Conservation (phyloP, 2,113 vertebrate species). For the Erythrocercus mccallii region DNA sequence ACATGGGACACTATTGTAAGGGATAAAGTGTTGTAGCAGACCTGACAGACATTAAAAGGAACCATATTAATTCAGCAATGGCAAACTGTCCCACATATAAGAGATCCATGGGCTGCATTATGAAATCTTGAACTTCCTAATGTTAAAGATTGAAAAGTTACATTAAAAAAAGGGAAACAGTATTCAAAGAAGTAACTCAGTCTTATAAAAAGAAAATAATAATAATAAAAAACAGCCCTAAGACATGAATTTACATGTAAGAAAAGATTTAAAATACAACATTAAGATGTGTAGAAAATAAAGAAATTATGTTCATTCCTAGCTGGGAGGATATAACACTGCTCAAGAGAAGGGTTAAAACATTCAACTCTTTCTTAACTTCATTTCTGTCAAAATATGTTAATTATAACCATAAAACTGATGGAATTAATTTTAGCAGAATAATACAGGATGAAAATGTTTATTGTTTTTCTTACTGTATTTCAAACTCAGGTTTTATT, state of each 20-base stretch:
- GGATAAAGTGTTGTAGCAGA: background rate
- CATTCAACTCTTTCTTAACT: background rate
- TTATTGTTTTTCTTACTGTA: background rate
- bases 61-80: background rate
- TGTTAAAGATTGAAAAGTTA: background rate
- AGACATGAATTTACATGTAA: background rate
- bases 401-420: background rate
- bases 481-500: background rate
- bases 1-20: background rate
- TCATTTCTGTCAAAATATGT: background rate
- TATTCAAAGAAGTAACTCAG: background rate
- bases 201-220: background rate
- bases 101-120: background rate
- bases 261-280: background rate
- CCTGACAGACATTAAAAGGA: background rate
- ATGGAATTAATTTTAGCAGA: background rate
- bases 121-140: background rate
- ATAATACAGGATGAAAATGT: background rate
- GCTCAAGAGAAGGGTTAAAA: background rate
- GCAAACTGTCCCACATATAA: background rate
- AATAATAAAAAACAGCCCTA: fast-evolving
- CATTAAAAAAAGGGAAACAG: background rate
- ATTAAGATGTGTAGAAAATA: background rate
- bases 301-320: background rate
- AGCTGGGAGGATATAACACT: background rate